These are phyloP conservation scores for Tuberolachnus salignus DNA, from an alignment of 2,888 invertebrate genomes.

Conservation along the genomic window DNA sequence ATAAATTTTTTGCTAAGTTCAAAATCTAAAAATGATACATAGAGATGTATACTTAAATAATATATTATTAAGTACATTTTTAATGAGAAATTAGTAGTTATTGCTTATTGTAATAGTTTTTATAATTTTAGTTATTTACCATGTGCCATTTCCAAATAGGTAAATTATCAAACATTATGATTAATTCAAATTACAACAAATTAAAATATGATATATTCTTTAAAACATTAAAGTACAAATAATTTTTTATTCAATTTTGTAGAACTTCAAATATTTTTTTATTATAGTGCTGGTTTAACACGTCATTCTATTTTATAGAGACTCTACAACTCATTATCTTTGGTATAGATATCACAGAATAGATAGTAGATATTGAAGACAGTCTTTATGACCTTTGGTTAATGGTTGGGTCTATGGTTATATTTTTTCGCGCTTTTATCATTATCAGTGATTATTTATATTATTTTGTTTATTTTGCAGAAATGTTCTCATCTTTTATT, in stretches of 20 bases:
- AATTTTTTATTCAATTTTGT: not conserved
- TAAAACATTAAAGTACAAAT: not conserved
- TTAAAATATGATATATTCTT: not conserved
- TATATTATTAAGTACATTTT: too few relatives aligned
- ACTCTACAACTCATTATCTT: not conserved
- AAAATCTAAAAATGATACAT: too few relatives aligned
- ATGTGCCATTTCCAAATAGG: slow-evolving; percentile 54
- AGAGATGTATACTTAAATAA: too few relatives aligned
- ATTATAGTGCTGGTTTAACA: not conserved
- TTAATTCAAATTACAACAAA: not conserved
- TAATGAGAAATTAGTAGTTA: too few relatives aligned
- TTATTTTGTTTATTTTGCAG: slow-evolving; percentile 1
- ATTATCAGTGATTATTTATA: slow-evolving; percentile 38
- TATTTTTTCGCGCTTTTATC: slow-evolving; percentile 33
- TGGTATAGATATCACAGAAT: slow-evolving; percentile 17
- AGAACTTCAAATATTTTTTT: not conserved
- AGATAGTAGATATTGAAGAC: too few relatives aligned
- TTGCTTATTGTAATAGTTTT: not conserved
- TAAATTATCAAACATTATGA: slow-evolving; percentile 48
- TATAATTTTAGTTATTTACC: slow-evolving; percentile 20
- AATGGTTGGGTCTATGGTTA: too few relatives aligned
- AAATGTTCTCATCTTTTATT: too few relatives aligned
- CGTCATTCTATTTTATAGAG: slow-evolving; percentile 7
- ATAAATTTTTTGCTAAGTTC: too few relatives aligned
- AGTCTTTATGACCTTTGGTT: too few relatives aligned